Conservation (phyloP, 2,797 vertebrate genomes). For the Neosalanx taihuensis region DNA sequence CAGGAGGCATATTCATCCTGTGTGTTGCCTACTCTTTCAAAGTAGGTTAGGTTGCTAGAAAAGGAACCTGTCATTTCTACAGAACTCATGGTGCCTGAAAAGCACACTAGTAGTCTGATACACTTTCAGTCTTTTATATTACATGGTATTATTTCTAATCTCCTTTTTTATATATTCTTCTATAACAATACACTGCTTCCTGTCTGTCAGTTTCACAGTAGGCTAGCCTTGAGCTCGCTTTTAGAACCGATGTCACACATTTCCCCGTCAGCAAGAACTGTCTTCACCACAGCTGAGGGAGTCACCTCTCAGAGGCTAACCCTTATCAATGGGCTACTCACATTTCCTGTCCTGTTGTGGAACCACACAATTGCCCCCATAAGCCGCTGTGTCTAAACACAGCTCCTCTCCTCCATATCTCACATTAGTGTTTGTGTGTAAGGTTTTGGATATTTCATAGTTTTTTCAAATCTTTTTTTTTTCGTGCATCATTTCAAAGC, state of each 20-base stretch:
- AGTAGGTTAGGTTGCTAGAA: background rate
- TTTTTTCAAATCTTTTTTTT: conserved; percentile 16
- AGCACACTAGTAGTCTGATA: background rate
- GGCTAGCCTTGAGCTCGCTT: background rate
- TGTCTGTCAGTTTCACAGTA: background rate
- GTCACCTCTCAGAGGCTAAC: background rate
- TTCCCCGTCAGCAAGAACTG: background rate
- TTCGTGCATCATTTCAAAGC: conserved; percentile 77
- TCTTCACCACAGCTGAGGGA: background rate
- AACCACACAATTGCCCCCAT: background rate
- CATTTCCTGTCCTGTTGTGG: conserved; percentile 9
- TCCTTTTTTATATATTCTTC: conserved; percentile 11
- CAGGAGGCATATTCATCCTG: background rate
- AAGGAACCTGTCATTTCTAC: background rate
- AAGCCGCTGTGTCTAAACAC: conserved; percentile 3
- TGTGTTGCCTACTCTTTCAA: background rate
- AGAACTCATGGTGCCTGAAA: background rate
- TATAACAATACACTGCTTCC: conserved; percentile 18
- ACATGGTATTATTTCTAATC: background rate
- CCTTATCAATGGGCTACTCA: background rate
- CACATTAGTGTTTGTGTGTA: background rate
- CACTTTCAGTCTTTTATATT: background rate
- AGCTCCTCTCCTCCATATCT: background rate
- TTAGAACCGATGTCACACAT: conserved; percentile 2
- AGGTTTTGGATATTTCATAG: background rate